These are phyloP conservation scores for Imbricaverruca yamaguchii DNA, from an alignment of 2,888 invertebrate species.

Conservation along the genomic window DNA sequence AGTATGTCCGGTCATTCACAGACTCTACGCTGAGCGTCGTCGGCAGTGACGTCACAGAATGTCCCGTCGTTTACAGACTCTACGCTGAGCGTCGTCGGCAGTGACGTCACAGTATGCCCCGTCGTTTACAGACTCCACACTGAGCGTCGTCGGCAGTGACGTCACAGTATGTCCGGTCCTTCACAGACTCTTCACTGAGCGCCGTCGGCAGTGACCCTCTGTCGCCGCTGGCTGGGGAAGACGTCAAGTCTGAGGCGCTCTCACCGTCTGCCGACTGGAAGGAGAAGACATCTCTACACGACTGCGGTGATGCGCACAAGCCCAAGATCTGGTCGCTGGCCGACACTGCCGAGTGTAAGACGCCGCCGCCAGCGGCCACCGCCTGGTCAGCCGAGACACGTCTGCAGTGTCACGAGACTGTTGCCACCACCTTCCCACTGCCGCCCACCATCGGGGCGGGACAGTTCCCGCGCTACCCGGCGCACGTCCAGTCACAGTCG, in stretches of 20 bases:
- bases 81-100: too few relatives aligned
- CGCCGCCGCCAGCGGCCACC: conserved; percentile 63
- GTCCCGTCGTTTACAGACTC: too few relatives aligned
- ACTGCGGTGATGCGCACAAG: conserved; percentile 49
- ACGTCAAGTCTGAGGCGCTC: conserved; percentile 1
- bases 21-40: too few relatives aligned
- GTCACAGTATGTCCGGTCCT: too few relatives aligned
- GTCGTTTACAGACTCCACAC: too few relatives aligned
- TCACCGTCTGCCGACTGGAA: background rate
- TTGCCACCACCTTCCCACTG: conserved; percentile 31
- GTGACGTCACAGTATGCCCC: too few relatives aligned
- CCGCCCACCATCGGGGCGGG: conserved; percentile 32
- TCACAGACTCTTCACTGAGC: background rate
- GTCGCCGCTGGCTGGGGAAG: background rate
- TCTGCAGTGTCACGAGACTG: conserved; percentile 36
- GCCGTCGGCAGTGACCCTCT: background rate
- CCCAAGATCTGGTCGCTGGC: conserved; percentile 93
- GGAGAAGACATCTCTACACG: background rate
- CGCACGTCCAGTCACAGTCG: conserved; percentile 7
- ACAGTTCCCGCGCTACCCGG: conserved; percentile 29
- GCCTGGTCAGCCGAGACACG: conserved; percentile 24
- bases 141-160: too few relatives aligned
- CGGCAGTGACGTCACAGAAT: too few relatives aligned
- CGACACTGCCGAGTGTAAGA: conserved; percentile 88
- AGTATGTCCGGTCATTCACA: too few relatives aligned